Conservation (phyloP, 2,113 vertebrate species). For the Ochotona curzoniae region DNA sequence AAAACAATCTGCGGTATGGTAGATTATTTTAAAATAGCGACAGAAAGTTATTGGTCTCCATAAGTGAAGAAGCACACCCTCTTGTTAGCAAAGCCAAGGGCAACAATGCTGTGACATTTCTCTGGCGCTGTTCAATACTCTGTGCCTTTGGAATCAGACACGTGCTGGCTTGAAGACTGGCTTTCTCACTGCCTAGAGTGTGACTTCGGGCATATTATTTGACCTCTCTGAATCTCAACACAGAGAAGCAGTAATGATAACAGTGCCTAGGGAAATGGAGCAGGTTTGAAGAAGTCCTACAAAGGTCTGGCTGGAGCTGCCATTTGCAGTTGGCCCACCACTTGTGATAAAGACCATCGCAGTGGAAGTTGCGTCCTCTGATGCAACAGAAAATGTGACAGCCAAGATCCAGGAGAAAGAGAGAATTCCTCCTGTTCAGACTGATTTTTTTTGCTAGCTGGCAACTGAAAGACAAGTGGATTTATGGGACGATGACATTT, state of each 20-base stretch:
- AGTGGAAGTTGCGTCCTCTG: too few relatives aligned
- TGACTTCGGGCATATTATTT: neutral
- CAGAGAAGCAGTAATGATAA: neutral
- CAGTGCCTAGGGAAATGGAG: neutral
- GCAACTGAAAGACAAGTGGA: too few relatives aligned
- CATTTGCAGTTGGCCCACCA: too few relatives aligned
- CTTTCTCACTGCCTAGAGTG: neutral
- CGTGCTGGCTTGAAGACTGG: neutral
- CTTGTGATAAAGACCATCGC: too few relatives aligned
- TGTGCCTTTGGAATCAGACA: neutral
- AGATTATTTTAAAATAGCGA: constrained; percentile 17
- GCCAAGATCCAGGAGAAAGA: too few relatives aligned
- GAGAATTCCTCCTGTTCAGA: too few relatives aligned
- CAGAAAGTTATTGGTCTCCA: neutral
- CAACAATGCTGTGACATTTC: too few relatives aligned
- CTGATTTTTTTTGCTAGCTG: too few relatives aligned
- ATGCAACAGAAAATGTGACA: too few relatives aligned
- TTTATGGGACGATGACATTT: too few relatives aligned
- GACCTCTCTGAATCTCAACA: neutral
- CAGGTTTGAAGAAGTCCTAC: neutral
- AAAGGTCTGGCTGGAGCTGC: neutral
- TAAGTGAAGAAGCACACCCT: neutral
- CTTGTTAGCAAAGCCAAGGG: neutral
- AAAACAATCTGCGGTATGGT: neutral
- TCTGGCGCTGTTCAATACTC: neutral